Percentiles rank a stretch among this genome's conserved stretches.
Evolutionary conservation across 2,888 invertebrate species (phyloP).

Genomic region (Ormyrus nitidulus): DNA sequence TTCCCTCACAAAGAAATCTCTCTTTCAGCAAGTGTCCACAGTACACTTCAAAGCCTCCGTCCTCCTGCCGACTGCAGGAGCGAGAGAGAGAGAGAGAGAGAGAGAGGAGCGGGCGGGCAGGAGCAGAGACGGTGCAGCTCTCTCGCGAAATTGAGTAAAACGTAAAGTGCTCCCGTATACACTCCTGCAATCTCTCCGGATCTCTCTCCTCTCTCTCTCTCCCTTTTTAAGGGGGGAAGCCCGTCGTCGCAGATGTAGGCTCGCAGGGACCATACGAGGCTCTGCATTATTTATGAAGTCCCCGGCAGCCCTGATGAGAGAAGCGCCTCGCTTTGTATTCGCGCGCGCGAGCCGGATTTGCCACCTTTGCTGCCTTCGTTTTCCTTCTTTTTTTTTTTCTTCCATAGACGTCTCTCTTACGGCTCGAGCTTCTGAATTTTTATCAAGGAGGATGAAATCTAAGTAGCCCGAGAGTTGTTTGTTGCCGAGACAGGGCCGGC

Average conservation of each 20-base stretch:
- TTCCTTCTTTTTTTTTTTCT: too few relatives aligned
- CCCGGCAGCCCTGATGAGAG: slow-evolving; percentile 65
- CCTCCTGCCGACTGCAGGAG: too few relatives aligned
- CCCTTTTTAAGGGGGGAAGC: neutral
- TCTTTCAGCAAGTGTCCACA: too few relatives aligned
- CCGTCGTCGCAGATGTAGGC: neutral
- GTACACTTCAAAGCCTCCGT: too few relatives aligned
- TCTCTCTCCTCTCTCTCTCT: neutral
- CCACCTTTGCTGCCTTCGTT: slow-evolving; percentile 10
- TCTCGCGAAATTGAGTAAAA: slow-evolving; percentile 43
- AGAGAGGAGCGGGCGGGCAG: neutral
- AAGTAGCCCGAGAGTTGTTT: neutral
- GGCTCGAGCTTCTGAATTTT: neutral
- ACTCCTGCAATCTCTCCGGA: slow-evolving; percentile 25
- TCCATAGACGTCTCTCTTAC: too few relatives aligned
- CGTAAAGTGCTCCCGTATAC: slow-evolving; percentile 16
- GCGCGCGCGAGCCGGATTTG: slow-evolving; percentile 26
- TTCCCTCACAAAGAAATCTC: too few relatives aligned
- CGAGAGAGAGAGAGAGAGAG: too few relatives aligned
- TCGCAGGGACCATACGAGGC: slow-evolving; percentile 30
- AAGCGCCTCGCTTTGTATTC: neutral
- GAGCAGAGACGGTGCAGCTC: neutral
- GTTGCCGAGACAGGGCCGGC: neutral
- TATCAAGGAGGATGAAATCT: neutral
- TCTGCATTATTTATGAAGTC: slow-evolving; percentile 73